Evolutionary conservation across 2,888 invertebrate species (phyloP), one percentile per base, ranked within the genome.

Genomic region (Brachypterus glaber): DNA sequence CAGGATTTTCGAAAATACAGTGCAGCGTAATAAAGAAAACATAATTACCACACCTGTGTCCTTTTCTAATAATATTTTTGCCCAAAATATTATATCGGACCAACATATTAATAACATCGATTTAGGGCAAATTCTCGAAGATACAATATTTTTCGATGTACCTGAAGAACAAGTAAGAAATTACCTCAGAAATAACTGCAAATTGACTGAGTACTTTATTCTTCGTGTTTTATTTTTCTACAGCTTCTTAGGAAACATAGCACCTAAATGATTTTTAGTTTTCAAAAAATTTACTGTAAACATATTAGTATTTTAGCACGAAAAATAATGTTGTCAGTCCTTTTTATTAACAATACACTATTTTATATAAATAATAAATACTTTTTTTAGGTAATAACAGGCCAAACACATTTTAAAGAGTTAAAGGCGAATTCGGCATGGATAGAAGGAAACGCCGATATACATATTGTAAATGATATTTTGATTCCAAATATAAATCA

Each of bases 81-180:
- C 54, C 5, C 47, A 52, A 12, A 49, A 51, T 35, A 45, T 61
- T 18, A 44, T 47, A 5, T 5, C 8, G 2, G 33, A 39, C 7
- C 47, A 50, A 27, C 40, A 41, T 16, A 52, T 64, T 26, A 64
- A 63, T 43, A 47, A 48, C 27, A 37, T 64, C 13, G 47, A 60
- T 45, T 42, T 64, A 4, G 39, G 47, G 18, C 49, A 54, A 34
- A 50, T 64, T 35, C 40, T 58, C 5, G 44, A 59, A 8, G 64
- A 64, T 45, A 58, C 60, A 13, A 44, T 64, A 37, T 36, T 60
- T 12, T 48, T 41, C 36, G 50, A 54, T 15, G 45, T 48, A 18
- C 47, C 41, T 16, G 39, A 47, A 17, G 48, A 53, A 34, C 63
- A 62, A 51, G 61, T 62, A 46, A 45, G 16, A 39, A 7, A 17